phyloP scores from a whole-genome alignment of 2,888 invertebrate genomes.

The Junonia oenone region DNA sequence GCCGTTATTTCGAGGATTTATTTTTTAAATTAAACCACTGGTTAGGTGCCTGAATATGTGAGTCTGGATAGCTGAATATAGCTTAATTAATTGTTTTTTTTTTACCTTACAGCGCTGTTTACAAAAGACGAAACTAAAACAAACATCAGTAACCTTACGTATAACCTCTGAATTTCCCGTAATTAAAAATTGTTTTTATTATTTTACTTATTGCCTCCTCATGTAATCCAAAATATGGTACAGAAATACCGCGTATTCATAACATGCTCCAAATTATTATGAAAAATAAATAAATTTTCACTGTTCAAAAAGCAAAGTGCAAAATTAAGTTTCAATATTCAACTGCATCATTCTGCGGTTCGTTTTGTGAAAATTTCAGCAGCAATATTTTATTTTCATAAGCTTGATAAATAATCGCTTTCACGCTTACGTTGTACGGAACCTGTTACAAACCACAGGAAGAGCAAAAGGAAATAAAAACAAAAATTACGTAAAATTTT shows the following conservation, averaged over 20 bases:
- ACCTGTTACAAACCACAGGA: conserved; percentile 18
- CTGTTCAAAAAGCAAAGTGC: not conserved
- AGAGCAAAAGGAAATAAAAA: conserved; percentile 10
- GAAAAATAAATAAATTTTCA: not conserved
- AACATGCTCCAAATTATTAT: not conserved
- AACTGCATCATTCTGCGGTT: not conserved
- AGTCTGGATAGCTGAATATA: no score
- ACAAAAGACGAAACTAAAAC: no score
- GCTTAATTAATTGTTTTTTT: no score
- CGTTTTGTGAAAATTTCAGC: conserved; percentile 12
- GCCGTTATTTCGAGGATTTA: no score
- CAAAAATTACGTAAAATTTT: conserved; percentile 19
- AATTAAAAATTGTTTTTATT: no score
- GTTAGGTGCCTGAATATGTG: no score
- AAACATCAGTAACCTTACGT: no score
- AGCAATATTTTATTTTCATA: conserved; percentile 26
- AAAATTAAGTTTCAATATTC: conserved; percentile 5
- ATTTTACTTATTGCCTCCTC: no score
- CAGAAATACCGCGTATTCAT: not conserved
- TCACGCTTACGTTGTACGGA: conserved; percentile 16
- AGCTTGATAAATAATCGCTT: conserved; percentile 26
- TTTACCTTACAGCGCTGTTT: no score
- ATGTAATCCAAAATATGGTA: not conserved
- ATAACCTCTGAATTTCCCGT: no score
- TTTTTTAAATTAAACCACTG: no score